Conservation (phyloP, 2,113 vertebrate species). For the Hepsetus odoe region DNA sequence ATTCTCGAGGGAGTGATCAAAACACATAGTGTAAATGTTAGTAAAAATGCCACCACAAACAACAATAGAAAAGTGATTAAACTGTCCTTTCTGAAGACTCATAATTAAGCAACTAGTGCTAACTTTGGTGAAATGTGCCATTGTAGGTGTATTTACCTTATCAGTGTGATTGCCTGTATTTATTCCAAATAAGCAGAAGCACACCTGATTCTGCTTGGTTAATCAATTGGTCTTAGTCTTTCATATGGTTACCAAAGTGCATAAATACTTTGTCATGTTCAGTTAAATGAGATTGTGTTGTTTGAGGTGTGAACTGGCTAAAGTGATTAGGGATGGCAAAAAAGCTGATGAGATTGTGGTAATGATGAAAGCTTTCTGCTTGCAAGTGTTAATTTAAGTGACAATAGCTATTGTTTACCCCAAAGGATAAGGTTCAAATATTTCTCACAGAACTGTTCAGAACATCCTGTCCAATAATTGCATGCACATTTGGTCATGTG, state of each 20-base stretch:
- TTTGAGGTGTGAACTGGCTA: too few relatives aligned
- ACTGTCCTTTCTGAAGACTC: background rate
- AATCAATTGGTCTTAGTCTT: too few relatives aligned
- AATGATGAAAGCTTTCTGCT: background rate
- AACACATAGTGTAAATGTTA: background rate
- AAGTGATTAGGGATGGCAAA: background rate
- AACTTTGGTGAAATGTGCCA: background rate
- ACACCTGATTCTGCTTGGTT: too few relatives aligned
- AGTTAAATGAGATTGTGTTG: too few relatives aligned
- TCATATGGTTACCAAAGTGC: too few relatives aligned
- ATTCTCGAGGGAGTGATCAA: slow-evolving; percentile 10
- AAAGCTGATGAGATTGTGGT: background rate
- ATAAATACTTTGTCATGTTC: too few relatives aligned
- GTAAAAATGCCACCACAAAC: background rate
- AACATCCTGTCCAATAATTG: background rate
- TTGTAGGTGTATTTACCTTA: too few relatives aligned
- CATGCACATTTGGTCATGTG: background rate
- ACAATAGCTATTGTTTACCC: background rate
- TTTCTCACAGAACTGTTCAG: background rate
- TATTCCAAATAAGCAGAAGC: too few relatives aligned
- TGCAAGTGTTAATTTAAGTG: too few relatives aligned
- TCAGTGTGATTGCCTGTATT: too few relatives aligned
- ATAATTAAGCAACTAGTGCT: background rate
- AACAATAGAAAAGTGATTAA: background rate
- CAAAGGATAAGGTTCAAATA: too few relatives aligned